phyloP scores from a whole-genome alignment of 2,113 vertebrate species.

The Casuarius casuarius region DNA sequence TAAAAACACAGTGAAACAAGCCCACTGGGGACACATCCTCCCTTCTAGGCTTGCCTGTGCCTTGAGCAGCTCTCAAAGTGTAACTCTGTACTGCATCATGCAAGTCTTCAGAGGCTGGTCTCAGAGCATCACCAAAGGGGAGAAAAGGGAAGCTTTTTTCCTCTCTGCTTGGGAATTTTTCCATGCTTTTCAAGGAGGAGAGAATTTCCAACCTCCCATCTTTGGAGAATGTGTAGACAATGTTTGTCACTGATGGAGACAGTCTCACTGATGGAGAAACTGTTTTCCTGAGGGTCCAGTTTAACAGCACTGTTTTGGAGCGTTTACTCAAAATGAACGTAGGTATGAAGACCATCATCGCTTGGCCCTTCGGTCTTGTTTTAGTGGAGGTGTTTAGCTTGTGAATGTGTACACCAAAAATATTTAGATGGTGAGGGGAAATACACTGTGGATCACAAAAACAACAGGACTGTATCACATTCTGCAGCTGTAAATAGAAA shows the following conservation, averaged over 20 bases:
- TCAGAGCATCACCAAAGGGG: rapidly evolving
- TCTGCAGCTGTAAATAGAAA: slow-evolving; percentile 44
- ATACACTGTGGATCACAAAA: slow-evolving; percentile 30
- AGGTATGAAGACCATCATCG: neutral
- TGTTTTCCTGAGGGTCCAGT: neutral
- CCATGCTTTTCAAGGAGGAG: neutral
- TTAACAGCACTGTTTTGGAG: neutral
- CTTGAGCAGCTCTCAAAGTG: neutral
- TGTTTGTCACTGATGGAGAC: neutral
- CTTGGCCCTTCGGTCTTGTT: neutral
- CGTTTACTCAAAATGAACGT: neutral
- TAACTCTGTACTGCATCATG: neutral
- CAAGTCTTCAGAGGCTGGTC: neutral
- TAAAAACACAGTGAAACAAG: neutral
- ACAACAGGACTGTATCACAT: slow-evolving; percentile 37
- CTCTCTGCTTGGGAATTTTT: neutral
- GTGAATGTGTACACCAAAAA: neutral
- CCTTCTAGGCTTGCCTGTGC: neutral
- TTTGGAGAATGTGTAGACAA: neutral
- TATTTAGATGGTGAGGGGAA: neutral
- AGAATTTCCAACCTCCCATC: neutral
- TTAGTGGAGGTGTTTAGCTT: neutral
- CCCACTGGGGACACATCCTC: neutral
- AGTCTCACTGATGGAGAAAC: neutral
- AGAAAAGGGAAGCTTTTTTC: neutral